Evolutionary conservation across 2,888 invertebrate species (phyloP), one percentile per base, ranked within the genome.

Genomic region (Lissocephala sabroskyi): DNA sequence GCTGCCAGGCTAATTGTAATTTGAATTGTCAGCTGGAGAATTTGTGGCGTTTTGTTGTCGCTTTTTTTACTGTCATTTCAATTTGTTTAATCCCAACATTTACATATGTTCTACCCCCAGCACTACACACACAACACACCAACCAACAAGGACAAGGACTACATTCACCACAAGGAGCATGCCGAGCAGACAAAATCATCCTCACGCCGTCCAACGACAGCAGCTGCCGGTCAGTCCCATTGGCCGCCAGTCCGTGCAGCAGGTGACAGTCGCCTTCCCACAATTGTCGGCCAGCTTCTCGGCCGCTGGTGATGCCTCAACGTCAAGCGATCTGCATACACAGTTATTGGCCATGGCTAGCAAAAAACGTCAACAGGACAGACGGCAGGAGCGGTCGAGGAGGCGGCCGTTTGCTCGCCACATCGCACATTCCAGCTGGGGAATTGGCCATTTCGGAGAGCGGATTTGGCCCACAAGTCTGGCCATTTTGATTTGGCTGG

Each of bases 401-500:
- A 14, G 16, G 11, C 18, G 46, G 40, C 30, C 28, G 4, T 16
- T 32, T 32, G 30, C 11, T 1, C 5, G 17, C 35, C 23, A n/a
- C n/a, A n/a, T n/a, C n/a, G n/a, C n/a, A n/a, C n/a, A n/a, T n/a
- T n/a, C n/a, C n/a, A n/a, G n/a, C n/a, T n/a, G n/a, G 35, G 35
- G 29, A 40, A 40, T 28, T 26, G 17, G 56, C 49, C 33, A 41
- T 56, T 52, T 56, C 47, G 26, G 5, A n/a, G 5, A 26, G 9
- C 26, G n/a, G n/a, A 39, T 30, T 54, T 58, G 60, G 59, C 55
- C 58, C 52, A 62, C 61, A 62, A 65, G 62, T 59, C 53, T 67
- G 59, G 64, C 64, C 51, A 58, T 77, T 62, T 49, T 78, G 60
- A 57, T 78, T 59, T 78, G 70, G 54, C 55, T 80, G 57, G 64